Base-by-base conservation (phyloP, 2,888 invertebrate genomes). In the Philopedon plagiatum region DNA sequence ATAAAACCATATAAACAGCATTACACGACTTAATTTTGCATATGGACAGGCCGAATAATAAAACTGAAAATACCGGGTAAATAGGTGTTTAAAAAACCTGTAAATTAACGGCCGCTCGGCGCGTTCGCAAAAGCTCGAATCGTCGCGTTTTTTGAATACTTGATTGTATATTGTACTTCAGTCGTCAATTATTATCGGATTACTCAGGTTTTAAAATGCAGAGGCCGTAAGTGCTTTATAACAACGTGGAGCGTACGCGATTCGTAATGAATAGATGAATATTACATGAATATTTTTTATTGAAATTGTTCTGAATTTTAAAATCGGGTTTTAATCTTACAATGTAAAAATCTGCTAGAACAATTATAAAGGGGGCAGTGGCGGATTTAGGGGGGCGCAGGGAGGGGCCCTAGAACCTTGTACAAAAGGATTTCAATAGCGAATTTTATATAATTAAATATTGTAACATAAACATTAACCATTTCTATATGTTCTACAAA, bases 121-220 rank as follows among this genome's bases (percentile, higher is more conserved):
- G n/a, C n/a, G n/a, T n/a, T 32, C 13, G 58, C 15, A 56, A 57
- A 58, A 49, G 58, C 58, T 66, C 66, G 66, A 66, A 44, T 58
- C 44, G 57, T 66, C 66, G 58, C 61, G 18, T 69, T 54, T 62
- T 41, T 39, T 19, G 62, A 69, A 69, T 69, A 69, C 62, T 69
- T 61, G 69, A 69, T 56, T 69, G 69, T 69, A 69, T 69, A 51
- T 69, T 68, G 60, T 68, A 32, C 68, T 68, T 61, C 57, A 65
- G 26, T 54, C 57, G 68, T 51, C 68, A 68, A 68, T 60, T 60
- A 60, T 23, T 60, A 15, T 41, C 41, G 60, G 23, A 60, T 60
- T 60, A 60, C 15, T 60, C 15, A 23, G 26, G 15, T 41, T 60
- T 60, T 51, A 51, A 51, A 51, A 51, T 51, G 29, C 29, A 26